Base-by-base conservation (phyloP, 92 coral and sea anemone species). In the Phenganax stokvisi region DNA sequence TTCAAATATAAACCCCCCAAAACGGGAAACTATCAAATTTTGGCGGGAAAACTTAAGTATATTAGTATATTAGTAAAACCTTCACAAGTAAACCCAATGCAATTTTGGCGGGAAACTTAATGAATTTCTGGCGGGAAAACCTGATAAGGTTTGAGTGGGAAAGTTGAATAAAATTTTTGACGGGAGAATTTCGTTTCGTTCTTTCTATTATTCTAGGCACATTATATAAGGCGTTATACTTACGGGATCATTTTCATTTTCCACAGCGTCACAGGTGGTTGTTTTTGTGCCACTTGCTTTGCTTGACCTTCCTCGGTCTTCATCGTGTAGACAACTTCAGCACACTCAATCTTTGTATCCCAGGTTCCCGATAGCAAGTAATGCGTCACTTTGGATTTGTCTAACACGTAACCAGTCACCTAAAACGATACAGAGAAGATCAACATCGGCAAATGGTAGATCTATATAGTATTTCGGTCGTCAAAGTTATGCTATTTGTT, bases 341-440 rank as follows among this genome's bases (percentile, higher is more conserved):
- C 94, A 69, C 87, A 89, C 57, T 94, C 98, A 61, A 94, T 87
- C 86, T 94, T 94, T 77, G 79, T 68, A 85, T 94, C 98, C 98
- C 98, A 94, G 0, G 97, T 94, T 16, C 98, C 98, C 15, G 98
- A 86, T 54, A 94, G 69, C 10, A 93, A 92, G 81, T 88, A 94
- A 58, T 97, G 85, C 29, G 92, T 90, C 8, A 89, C 89, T 83
- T 94, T 92, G 70, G 91, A 72, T 15, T 86, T 78, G 66, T 94
- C 98, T 12, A 90, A 87, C 11, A 94, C 91, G 54, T 92, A 90
- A 7, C 98, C 98, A 51, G 97, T 94, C 51, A 94, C 98, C 98
- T 94, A 57, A 25, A 83, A 20, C 52, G 25, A 58, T 10, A 9
- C 56, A 16, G 6, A 52, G 44, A 3, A 12, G 13, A 51, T 11